Evolutionary conservation across 2,888 invertebrate species (phyloP).

Genomic region (Caenorhabditis imperialis): DNA sequence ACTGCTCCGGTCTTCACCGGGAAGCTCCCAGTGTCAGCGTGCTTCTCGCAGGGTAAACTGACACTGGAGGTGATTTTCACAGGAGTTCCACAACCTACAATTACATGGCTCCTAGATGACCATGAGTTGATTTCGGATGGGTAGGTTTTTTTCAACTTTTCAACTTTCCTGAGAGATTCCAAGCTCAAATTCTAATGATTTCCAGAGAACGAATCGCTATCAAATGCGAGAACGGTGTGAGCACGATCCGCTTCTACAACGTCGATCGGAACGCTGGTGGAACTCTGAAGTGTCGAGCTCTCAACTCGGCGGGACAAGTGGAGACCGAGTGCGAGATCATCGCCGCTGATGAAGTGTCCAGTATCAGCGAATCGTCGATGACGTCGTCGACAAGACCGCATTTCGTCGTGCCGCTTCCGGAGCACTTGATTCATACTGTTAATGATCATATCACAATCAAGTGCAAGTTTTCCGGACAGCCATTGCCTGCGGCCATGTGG

Average conservation of each 20-base stretch:
- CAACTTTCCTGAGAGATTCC: too few relatives aligned
- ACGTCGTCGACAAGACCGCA: slow-evolving; percentile 36
- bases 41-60: slow-evolving; percentile 52
- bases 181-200: slow-evolving; percentile 1
- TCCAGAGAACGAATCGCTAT: slow-evolving; percentile 58
- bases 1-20: slow-evolving; percentile 65
- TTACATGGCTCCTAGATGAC: slow-evolving; percentile 65
- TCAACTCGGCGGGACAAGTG: slow-evolving; percentile 60
- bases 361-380: slow-evolving; percentile 46
- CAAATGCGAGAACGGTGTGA: slow-evolving; percentile 66
- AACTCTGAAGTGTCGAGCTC: slow-evolving; percentile 55
- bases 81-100: slow-evolving; percentile 69
- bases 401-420: slow-evolving; percentile 56
- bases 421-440: slow-evolving; percentile 22
- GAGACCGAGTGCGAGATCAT: slow-evolving; percentile 46
- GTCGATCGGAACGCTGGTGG: slow-evolving; percentile 52
- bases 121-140: slow-evolving; percentile 54
- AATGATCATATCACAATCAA: slow-evolving; percentile 60
- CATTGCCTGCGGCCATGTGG: slow-evolving; percentile 69
- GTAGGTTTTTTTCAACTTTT: slow-evolving; percentile 24
- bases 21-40: slow-evolving; percentile 25
- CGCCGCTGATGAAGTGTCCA: slow-evolving; percentile 41
- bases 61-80: slow-evolving; percentile 56
- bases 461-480: slow-evolving; percentile 67
- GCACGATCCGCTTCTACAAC: slow-evolving; percentile 49